A percentile compares a stretch with the other conserved stretches of the same genome.
phyloP scores from a whole-genome alignment of 2,113 vertebrate species.

The Mungos mungo region DNA sequence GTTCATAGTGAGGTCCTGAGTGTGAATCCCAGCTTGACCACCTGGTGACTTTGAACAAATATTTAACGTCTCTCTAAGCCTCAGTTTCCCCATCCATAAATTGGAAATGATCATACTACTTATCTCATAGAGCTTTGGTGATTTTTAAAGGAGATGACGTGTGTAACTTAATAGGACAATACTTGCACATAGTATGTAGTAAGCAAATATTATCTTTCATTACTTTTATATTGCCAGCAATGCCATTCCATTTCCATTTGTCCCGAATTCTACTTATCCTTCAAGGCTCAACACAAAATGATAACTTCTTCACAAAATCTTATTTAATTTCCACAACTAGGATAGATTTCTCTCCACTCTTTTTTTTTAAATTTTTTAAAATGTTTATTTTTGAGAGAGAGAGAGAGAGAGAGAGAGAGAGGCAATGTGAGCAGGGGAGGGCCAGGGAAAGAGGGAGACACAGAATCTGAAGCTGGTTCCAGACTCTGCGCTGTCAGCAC shows the following conservation, averaged over 20 bases:
- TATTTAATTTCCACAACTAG: background rate
- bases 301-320: background rate
- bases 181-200: background rate
- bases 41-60: background rate
- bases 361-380: no score
- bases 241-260: background rate
- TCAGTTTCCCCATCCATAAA: background rate
- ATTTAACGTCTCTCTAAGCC: background rate
- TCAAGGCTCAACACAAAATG: background rate
- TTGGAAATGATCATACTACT: background rate
- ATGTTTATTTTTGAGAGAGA: no score
- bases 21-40: background rate
- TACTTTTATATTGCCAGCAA: background rate
- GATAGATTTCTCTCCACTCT: background rate
- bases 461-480: no score
- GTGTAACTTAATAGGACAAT: background rate
- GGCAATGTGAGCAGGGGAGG: no score
- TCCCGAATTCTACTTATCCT: conserved; percentile 10
- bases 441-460: no score
- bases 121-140: background rate
- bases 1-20: background rate
- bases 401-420: no score
- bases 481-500: no score
- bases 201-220: conserved; percentile 17
- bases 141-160: background rate